These are phyloP conservation scores for Eupithecia dodoneata DNA, from an alignment of 2,888 invertebrate genomes.

Conservation along the genomic window DNA sequence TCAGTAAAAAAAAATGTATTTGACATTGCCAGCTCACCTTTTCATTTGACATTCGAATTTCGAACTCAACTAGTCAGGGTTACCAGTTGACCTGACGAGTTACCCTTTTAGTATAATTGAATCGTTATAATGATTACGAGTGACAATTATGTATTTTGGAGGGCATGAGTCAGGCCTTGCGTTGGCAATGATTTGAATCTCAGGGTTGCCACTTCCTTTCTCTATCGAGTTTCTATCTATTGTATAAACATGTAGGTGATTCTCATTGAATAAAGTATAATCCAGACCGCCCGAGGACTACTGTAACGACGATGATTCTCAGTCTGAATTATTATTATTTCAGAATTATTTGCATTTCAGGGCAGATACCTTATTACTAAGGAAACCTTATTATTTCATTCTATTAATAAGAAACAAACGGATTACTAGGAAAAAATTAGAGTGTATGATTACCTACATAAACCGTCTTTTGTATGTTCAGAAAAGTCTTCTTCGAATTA, in stretches of 20 bases:
- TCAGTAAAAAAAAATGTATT: conserved; percentile 8
- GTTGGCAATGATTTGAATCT: conserved; percentile 24
- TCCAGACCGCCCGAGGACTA: no score
- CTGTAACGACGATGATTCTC: no score
- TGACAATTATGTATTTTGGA: conserved; percentile 36
- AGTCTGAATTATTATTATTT: no score
- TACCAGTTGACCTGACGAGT: conserved; percentile 28
- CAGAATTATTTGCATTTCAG: not conserved
- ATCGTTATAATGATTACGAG: conserved; percentile 17
- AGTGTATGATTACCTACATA: not conserved
- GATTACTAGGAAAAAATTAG: not conserved
- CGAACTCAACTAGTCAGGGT: conserved; percentile 27
- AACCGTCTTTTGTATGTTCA: not conserved
- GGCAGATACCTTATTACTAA: not conserved
- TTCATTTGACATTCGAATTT: conserved; percentile 34
- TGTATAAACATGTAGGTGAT: not conserved
- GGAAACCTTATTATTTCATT: not conserved
- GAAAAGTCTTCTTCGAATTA: not conserved
- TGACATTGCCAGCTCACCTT: conserved; percentile 42
- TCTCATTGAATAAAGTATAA: not conserved
- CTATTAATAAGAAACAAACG: not conserved
- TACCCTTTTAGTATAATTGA: conserved; percentile 35
- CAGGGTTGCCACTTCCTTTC: conserved; percentile 22
- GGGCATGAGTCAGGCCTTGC: conserved; percentile 34
- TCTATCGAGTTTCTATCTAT: not conserved